A percentile compares a stretch with the other conserved stretches of the same genome.
Evolutionary conservation across 2,797 vertebrate genomes (phyloP).

Genomic region (Sebastes reedi): DNA sequence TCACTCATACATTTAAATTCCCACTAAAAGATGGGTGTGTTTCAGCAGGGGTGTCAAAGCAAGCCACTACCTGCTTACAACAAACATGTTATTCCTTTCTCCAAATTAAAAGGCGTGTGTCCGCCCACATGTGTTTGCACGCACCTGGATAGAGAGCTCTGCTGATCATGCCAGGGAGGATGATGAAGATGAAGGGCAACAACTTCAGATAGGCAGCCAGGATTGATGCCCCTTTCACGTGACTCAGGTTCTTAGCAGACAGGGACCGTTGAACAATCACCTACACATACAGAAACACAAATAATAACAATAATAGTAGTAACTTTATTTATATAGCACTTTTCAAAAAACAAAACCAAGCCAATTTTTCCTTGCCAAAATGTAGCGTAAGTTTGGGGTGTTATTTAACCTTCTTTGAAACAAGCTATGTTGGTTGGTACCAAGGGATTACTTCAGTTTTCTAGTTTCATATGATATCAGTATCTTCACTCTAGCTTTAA

Average conservation of each 20-base stretch:
- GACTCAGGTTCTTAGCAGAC: constrained; percentile 91
- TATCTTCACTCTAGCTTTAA: too few relatives aligned
- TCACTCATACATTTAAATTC: neutral
- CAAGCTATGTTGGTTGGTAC: too few relatives aligned
- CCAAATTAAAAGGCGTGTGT: neutral
- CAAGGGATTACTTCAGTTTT: too few relatives aligned
- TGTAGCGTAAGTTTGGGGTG: too few relatives aligned
- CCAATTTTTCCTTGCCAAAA: too few relatives aligned
- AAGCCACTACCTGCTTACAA: constrained; percentile 40
- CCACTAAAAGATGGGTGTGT: constrained; percentile 28
- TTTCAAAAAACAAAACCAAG: neutral
- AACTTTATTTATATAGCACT: neutral
- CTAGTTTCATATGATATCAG: too few relatives aligned
- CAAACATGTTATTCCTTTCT: neutral
- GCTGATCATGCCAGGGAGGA: constrained; percentile 96
- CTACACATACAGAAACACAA: constrained; percentile 68
- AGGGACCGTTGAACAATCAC: constrained; percentile 93
- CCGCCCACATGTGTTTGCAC: constrained; percentile 11
- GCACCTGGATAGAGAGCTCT: constrained; percentile 92
- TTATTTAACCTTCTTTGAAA: too few relatives aligned
- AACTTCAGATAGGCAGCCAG: constrained; percentile 93
- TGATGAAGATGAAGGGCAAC: constrained; percentile 90
- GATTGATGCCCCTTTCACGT: constrained; percentile 91
- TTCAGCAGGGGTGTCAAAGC: constrained; percentile 3
- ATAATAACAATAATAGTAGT: neutral